Base-by-base conservation (phyloP, 1,140 invertebrate genomes). In the Drosophila sproati region DNA sequence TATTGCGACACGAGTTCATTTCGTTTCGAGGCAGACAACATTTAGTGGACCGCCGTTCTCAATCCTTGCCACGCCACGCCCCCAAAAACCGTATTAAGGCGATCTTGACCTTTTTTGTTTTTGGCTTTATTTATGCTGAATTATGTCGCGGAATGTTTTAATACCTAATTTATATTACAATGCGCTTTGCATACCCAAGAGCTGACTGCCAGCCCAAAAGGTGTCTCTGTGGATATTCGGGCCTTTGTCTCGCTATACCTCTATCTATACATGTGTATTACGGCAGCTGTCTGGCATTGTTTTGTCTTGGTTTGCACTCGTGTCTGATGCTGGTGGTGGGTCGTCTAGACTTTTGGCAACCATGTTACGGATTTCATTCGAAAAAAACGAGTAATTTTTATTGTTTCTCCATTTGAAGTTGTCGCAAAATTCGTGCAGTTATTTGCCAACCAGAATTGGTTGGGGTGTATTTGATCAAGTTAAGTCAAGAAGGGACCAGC, bases 301-400 rank as follows among this genome's bases (percentile, higher is more conserved):
- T 78, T 54, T 54, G 55, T 73, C 55, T 66, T 61, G 4, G 2
- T 12, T 6, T 7, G 29, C 7, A 20, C 28, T 43, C 34, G 20
- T 62, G 34, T 51, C 43, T 60, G 54, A 7, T 29, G 32, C 7
- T 39, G 37, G 6, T 39, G 37, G 8, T 41, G 39, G 60, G 32
- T 29, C 57, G 82, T 87, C 85, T 88, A 88, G 83, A 89, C 83
- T 77, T 67, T 79, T 83, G 83, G 80, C 83, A 87, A 80, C 66
- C 73, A 87, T 69, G 69, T 88, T 85, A 70, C 61, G 69, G 55
- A 88, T 78, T 88, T 66, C 34, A 61, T 51, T 60, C 37, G 45
- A 55, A 52, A 54, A 29, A 47, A 8, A 55, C 6, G n/a, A 47
- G 57, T 80, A 73, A 80, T 74, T 88, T 80, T 77, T 80, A 83